Percentiles rank a stretch among this genome's conserved stretches.
Evolutionary conservation across 2,888 invertebrate species (phyloP).

Genomic region (Amphipyra tragopoginis): DNA sequence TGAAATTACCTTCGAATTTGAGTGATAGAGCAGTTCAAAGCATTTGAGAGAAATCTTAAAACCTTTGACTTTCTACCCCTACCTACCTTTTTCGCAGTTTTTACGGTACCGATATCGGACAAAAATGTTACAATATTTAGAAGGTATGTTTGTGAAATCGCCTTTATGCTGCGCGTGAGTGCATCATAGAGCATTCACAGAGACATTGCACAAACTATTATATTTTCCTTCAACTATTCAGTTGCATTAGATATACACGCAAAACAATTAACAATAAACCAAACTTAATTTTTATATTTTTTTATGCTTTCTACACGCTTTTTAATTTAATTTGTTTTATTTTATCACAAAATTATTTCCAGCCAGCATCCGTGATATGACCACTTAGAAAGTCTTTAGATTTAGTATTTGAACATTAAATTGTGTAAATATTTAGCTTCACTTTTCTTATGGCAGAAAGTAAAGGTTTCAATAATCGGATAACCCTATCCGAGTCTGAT

Average conservation of each 20-base stretch:
- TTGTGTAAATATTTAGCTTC: slow-evolving; percentile 23
- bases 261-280: slow-evolving; percentile 35
- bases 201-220: slow-evolving; percentile 24
- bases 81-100: no score
- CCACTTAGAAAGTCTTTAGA: slow-evolving; percentile 30
- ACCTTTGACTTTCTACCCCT: no score
- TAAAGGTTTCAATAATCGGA: no score
- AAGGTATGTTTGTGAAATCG: not conserved
- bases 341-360: slow-evolving; percentile 23
- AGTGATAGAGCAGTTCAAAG: no score
- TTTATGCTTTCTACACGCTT: slow-evolving; percentile 27
- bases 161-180: slow-evolving; percentile 25
- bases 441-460: no score
- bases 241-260: slow-evolving; percentile 10
- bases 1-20: no score
- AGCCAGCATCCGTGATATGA: slow-evolving; percentile 22
- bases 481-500: no score
- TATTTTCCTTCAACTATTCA: slow-evolving; percentile 9
- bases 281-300: slow-evolving; percentile 7
- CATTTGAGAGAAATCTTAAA: no score
- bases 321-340: slow-evolving; percentile 24
- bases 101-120: no score
- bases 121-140: no score
- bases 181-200: slow-evolving; percentile 24
- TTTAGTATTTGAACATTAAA: slow-evolving; percentile 31